Evolutionary conservation across 1,140 invertebrate species (phyloP).

Genomic region (Metaphire vulgaris): DNA sequence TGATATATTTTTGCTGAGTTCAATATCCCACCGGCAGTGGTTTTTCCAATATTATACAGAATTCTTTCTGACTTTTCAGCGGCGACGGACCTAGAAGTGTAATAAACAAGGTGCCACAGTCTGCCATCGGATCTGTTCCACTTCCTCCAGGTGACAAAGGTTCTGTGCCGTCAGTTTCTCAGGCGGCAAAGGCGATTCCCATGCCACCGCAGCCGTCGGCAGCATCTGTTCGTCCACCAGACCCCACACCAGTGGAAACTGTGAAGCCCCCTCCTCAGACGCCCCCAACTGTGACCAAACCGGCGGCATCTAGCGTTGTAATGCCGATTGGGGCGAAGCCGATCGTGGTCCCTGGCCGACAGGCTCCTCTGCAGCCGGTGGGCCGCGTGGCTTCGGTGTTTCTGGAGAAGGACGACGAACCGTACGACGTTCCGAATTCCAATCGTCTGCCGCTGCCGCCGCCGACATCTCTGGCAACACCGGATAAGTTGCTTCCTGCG

Average conservation of each 20-base stretch:
- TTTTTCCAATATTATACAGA: too few species aligned
- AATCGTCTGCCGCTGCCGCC: neutral
- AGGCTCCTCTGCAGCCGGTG: slow-evolving; percentile 9
- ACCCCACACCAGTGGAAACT: neutral
- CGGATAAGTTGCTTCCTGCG: neutral
- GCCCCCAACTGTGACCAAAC: neutral
- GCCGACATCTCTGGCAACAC: neutral
- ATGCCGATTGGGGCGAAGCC: neutral
- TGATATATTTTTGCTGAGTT: too few species aligned
- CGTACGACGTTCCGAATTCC: neutral
- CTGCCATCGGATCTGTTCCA: neutral
- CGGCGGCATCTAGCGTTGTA: neutral
- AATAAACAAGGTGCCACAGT: neutral
- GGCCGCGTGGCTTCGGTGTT: slow-evolving; percentile 11
- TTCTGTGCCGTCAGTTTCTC: neutral
- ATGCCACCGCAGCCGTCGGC: neutral
- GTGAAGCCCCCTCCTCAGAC: neutral
- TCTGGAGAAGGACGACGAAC: neutral
- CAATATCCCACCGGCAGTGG: too few species aligned
- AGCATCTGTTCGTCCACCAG: neutral
- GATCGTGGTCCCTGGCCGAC: neutral
- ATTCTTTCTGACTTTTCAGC: too few species aligned
- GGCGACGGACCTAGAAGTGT: neutral
- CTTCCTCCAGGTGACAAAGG: neutral
- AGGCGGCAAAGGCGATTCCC: neutral